These are phyloP conservation scores for Xyrichtys novacula DNA, from an alignment of 2,797 vertebrate species.

Conservation along the genomic window DNA sequence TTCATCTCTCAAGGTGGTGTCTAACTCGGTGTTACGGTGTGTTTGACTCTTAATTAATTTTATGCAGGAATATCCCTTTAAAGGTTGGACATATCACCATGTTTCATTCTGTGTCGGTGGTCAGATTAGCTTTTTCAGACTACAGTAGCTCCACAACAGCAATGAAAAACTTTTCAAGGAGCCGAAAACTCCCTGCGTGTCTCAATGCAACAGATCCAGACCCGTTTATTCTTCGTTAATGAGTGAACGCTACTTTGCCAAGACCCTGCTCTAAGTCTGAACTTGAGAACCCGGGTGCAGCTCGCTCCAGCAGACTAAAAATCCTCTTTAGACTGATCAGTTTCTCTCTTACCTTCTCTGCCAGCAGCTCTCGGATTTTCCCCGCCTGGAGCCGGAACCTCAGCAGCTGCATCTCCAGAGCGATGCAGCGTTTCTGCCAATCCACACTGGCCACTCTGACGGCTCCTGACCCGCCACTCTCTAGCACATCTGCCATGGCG, in stretches of 20 bases:
- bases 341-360: slow-evolving; percentile 89
- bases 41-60: too few relatives aligned
- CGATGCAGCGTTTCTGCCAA: slow-evolving; percentile 94
- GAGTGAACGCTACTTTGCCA: neutral
- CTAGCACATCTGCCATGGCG: slow-evolving; percentile 86
- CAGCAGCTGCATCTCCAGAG: slow-evolving; percentile 93
- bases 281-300: neutral
- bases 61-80: too few relatives aligned
- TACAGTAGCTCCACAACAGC: too few relatives aligned
- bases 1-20: too few relatives aligned
- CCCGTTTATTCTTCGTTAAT: neutral
- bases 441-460: slow-evolving; percentile 79
- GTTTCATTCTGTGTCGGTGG: too few relatives aligned
- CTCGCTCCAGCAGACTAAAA: neutral
- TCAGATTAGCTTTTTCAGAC: too few relatives aligned
- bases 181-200: too few relatives aligned
- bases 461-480: slow-evolving; percentile 68
- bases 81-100: too few relatives aligned
- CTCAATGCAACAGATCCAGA: too few relatives aligned
- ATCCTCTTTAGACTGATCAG: neutral
- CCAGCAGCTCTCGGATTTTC: slow-evolving; percentile 94
- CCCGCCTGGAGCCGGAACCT: slow-evolving; percentile 94
- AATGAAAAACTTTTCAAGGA: too few relatives aligned
- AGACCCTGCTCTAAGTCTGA: neutral
- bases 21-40: too few relatives aligned